Base-by-base conservation (phyloP, 2,797 vertebrate species). In the Vultur gryphus region DNA sequence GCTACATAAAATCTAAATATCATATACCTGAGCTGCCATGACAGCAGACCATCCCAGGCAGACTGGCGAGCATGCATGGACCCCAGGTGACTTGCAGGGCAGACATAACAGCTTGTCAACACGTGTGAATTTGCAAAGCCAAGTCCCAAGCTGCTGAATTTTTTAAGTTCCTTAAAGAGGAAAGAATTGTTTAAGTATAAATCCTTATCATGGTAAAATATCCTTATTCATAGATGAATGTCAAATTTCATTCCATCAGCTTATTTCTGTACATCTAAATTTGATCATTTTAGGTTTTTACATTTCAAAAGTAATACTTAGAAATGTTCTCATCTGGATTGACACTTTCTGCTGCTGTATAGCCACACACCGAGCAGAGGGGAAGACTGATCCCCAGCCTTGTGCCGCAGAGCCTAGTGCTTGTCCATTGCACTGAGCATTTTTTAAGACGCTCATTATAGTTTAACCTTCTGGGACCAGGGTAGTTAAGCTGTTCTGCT, bases 361-460 rank as follows among this genome's bases (percentile, higher is more conserved):
- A 44, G 67, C 52, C 57, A 25, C 55, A 5, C 15, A 16, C 19
- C 1, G 11, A 75, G n/a, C 8, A 33, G 43, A 79, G 65, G 35
- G 83, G 73, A 91, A 73, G 51, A 26, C 31, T 16, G 35, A 49
- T 87, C 19, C 37, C 48, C 39, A 39, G 0, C 26, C n/a, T 57
- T 46, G 35, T 73, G 28, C 89, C 3, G 0, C 11, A 15, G 37
- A 90, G 41, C 44, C 71, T 35, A n/a, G n/a, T 23, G 59, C 67
- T 84, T 64, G 55, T 33, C 73, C 73, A 20, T 23, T 44, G 66
- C 59, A 20, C 35, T 28, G 85, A 52, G 48, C 2, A 0, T 39
- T 90, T 93, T 91, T 79, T 89, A 93, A 95, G 87, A 95, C 70
- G 73, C 80, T 97, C 77, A 21, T 85, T 87, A 18, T 78, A 94